Evolutionary conservation across 2,113 vertebrate species (phyloP).

Genomic region (Syngnathus floridae): DNA sequence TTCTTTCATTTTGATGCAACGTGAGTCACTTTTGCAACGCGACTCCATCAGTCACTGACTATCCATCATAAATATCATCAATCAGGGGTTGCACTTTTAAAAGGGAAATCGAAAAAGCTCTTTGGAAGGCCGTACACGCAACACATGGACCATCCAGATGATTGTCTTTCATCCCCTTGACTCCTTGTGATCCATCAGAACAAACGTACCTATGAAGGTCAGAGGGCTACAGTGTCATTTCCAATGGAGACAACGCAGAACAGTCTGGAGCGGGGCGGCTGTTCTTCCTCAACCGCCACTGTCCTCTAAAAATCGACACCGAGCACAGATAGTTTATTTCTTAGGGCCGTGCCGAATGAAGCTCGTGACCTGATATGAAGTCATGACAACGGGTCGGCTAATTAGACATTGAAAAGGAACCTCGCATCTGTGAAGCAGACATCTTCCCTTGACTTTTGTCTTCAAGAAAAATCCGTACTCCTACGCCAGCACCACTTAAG

Average conservation of each 20-base stretch:
- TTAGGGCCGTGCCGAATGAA: slow-evolving; percentile 11
- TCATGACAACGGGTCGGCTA: slow-evolving; percentile 36
- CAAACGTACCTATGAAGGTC: slow-evolving; percentile 18
- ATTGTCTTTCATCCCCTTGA: slow-evolving; percentile 10
- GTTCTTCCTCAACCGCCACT: slow-evolving; percentile 30
- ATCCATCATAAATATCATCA: background rate
- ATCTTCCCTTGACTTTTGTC: slow-evolving; percentile 52
- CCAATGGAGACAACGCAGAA: slow-evolving; percentile 16
- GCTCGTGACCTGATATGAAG: slow-evolving; percentile 48
- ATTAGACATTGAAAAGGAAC: slow-evolving; percentile 45
- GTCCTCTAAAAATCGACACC: slow-evolving; percentile 17
- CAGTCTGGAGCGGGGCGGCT: slow-evolving; percentile 18
- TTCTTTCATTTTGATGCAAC: background rate
- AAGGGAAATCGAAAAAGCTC: background rate
- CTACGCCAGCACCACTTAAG: slow-evolving; percentile 27
- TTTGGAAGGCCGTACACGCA: slow-evolving; percentile 14
- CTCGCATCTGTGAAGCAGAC: slow-evolving; percentile 52
- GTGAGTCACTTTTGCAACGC: background rate
- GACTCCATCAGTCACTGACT: background rate
- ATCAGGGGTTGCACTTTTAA: background rate
- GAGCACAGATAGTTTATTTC: slow-evolving; percentile 26
- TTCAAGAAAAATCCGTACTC: slow-evolving; percentile 40
- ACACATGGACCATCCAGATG: slow-evolving; percentile 20
- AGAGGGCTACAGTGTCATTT: slow-evolving; percentile 11
- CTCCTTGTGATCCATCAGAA: background rate